Evolutionary conservation across 2,113 vertebrate genomes (phyloP).

Genomic region (Podarcis cretensis): DNA sequence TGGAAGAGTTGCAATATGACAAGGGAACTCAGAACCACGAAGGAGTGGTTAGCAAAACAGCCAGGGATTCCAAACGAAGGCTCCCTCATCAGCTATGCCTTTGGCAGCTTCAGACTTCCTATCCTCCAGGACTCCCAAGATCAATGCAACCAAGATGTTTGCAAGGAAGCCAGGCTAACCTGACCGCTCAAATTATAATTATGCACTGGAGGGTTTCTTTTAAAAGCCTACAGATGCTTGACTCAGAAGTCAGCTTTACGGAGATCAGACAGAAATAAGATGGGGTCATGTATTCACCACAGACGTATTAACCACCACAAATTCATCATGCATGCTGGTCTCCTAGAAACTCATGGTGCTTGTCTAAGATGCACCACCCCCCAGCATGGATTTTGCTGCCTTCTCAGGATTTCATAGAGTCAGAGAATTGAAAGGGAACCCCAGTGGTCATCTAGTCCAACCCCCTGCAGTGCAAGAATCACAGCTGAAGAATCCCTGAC

Average conservation of each 20-base stretch:
- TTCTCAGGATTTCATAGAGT: too few species aligned
- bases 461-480: too few species aligned
- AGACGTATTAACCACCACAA: not conserved
- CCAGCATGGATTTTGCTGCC: not conserved
- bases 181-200: not conserved
- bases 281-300: not conserved
- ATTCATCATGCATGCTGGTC: not conserved
- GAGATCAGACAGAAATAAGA: conserved; percentile 5
- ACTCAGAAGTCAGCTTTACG: not conserved
- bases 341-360: too few species aligned
- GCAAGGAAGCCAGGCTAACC: not conserved
- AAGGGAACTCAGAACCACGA: not conserved
- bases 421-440: too few species aligned
- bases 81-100: not conserved
- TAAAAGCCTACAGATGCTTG: not conserved
- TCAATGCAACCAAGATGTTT: not conserved
- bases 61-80: not conserved
- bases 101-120: not conserved
- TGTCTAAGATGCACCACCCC: too few species aligned
- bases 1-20: not conserved
- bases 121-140: not conserved
- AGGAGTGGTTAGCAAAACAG: not conserved
- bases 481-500: too few species aligned
- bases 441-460: too few species aligned
- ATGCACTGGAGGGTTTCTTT: not conserved